Conservation (phyloP, 2,797 vertebrate genomes). For the Oceanodroma leucorhoa region DNA sequence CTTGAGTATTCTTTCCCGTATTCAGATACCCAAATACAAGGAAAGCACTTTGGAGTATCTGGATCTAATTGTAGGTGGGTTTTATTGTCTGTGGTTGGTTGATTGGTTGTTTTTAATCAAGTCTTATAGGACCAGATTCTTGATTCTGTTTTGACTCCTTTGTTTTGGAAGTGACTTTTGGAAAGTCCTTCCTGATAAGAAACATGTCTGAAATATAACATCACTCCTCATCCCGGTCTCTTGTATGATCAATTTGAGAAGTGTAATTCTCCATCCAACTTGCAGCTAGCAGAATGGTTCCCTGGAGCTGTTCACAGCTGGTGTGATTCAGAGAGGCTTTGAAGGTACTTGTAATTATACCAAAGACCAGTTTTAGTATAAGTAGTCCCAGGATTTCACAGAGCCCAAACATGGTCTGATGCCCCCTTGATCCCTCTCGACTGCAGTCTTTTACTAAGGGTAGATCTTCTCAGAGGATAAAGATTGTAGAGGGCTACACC, state of each 20-base stretch:
- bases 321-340: neutral
- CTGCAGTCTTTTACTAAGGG: neutral
- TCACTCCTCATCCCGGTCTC: neutral
- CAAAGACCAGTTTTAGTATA: neutral
- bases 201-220: neutral
- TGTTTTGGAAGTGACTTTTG: neutral
- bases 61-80: neutral
- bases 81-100: neutral
- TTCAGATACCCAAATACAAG: neutral
- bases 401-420: neutral
- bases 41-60: neutral
- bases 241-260: neutral
- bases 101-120: neutral
- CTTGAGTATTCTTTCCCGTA: neutral
- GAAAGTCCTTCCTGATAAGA: neutral
- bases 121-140: neutral
- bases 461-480: neutral
- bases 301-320: neutral
- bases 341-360: neutral
- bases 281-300: neutral
- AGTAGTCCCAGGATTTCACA: neutral
- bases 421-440: neutral
- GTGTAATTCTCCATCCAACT: neutral
- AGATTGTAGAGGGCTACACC: neutral
- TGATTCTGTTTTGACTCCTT: neutral